A percentile compares a stretch with the other conserved stretches of the same genome.
Evolutionary conservation across 2,113 vertebrate genomes (phyloP).

Genomic region (Donacobius atricapilla): DNA sequence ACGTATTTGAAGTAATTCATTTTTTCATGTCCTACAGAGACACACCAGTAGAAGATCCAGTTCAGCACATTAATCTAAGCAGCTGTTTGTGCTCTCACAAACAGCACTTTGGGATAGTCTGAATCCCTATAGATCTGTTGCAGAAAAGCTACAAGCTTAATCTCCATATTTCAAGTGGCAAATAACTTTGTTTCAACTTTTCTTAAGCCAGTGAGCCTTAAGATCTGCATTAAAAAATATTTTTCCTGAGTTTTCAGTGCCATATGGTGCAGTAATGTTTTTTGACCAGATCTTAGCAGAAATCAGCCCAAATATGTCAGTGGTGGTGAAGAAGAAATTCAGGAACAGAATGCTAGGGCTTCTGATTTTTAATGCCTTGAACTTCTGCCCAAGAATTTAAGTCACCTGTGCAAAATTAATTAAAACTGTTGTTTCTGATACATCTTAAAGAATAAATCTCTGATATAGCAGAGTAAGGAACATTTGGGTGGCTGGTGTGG

Average conservation of each 20-base stretch:
- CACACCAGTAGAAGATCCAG: neutral
- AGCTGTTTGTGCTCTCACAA: neutral
- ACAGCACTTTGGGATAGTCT: neutral
- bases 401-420: neutral
- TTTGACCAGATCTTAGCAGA: constrained; percentile 3
- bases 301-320: neutral
- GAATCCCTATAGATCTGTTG: neutral
- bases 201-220: constrained; percentile 2
- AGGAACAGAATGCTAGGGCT: neutral
- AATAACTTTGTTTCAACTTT: neutral
- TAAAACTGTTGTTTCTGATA: neutral
- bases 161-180: neutral
- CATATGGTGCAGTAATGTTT: neutral
- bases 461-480: neutral
- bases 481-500: neutral
- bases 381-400: neutral
- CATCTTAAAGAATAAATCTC: neutral
- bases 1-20: too few species aligned
- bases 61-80: too few species aligned
- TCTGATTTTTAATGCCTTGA: neutral
- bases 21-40: too few species aligned
- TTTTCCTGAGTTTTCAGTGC: neutral
- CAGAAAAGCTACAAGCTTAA: neutral
- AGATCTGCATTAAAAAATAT: neutral
- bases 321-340: neutral